These are phyloP conservation scores for Sphenopsis melanotis DNA, from an alignment of 2,797 vertebrate species.

Conservation along the genomic window DNA sequence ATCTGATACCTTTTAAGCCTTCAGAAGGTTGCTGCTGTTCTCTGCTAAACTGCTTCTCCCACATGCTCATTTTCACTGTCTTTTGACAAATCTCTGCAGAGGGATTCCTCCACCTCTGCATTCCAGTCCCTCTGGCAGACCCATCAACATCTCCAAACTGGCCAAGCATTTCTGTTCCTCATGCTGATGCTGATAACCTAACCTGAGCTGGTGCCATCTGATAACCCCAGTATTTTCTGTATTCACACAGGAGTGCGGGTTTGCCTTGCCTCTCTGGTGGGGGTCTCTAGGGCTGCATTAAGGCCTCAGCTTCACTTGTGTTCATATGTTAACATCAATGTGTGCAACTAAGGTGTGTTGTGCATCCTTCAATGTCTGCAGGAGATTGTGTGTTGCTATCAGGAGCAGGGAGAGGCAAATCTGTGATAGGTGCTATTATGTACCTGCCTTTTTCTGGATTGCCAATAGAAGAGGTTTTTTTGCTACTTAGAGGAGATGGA, in stretches of 20 bases:
- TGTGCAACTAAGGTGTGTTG: neutral
- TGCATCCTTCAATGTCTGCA: neutral
- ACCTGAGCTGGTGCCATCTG: neutral
- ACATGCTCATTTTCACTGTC: neutral
- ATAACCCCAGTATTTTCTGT: neutral
- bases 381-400: neutral
- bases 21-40: neutral
- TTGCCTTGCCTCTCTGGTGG: neutral
- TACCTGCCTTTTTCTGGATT: neutral
- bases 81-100: neutral
- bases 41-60: conserved; percentile 15
- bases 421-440: neutral
- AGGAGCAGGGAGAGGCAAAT: neutral
- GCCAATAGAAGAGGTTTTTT: neutral
- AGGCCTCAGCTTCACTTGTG: neutral
- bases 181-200: neutral
- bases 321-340: neutral
- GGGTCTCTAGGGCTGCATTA: neutral
- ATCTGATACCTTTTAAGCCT: neutral
- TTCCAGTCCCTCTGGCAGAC: neutral
- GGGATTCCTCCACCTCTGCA: neutral
- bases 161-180: neutral
- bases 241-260: neutral
- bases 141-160: neutral
- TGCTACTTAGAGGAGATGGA: neutral